phyloP scores from a whole-genome alignment of 2,113 vertebrate genomes.

The Seriola quinqueradiata region DNA sequence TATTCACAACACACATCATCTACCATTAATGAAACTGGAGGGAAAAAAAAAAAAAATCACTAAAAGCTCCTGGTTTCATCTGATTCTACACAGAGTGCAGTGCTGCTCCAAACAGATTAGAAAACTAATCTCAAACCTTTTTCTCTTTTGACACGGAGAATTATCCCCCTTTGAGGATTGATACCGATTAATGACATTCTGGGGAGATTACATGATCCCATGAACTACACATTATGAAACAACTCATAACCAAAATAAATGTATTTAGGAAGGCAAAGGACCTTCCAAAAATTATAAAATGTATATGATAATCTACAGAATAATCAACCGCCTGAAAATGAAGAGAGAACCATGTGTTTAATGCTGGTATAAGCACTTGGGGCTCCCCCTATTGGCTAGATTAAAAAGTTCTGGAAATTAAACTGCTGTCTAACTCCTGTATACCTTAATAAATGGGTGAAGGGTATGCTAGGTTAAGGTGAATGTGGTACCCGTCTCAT shows the following conservation, averaged over 20 bases:
- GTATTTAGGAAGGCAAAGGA: constrained; percentile 19
- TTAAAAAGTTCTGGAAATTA: neutral
- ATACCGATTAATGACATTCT: constrained; percentile 70
- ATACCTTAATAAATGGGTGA: constrained; percentile 16
- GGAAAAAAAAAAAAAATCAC: constrained; percentile 18
- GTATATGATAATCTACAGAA: constrained; percentile 36
- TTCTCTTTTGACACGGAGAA: constrained; percentile 63
- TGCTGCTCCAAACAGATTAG: constrained; percentile 68
- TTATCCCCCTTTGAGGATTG: constrained; percentile 67
- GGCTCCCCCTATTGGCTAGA: constrained; percentile 79
- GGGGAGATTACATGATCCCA: constrained; percentile 62
- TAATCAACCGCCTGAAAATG: constrained; percentile 41
- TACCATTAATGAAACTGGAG: constrained; percentile 53
- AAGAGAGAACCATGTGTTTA: constrained; percentile 16
- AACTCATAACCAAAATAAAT: constrained; percentile 52
- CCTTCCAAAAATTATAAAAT: constrained; percentile 50
- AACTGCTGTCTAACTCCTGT: constrained; percentile 6
- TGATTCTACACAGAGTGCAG: constrained; percentile 45
- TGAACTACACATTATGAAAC: constrained; percentile 61
- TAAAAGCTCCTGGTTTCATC: constrained; percentile 58
- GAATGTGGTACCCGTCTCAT: constrained; percentile 8
- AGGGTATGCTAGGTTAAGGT: neutral
- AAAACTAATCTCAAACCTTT: constrained; percentile 71
- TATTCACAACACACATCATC: constrained; percentile 44
- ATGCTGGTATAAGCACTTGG: constrained; percentile 53